Evolutionary conservation across 2,113 vertebrate species (phyloP).

Genomic region (Zonotrichia leucophrys): DNA sequence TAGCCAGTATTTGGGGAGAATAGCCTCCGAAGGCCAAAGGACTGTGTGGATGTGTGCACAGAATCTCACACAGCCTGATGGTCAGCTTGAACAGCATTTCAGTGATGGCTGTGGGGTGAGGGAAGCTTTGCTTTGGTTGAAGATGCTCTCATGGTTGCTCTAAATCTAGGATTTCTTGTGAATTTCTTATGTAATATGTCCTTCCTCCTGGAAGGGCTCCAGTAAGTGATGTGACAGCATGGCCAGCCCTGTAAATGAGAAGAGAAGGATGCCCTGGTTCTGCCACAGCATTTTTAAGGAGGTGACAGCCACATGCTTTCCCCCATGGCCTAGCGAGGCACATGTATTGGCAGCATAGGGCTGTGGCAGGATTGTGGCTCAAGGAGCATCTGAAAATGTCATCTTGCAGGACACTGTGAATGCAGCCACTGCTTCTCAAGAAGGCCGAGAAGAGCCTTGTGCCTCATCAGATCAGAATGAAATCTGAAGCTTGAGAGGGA

Average conservation of each 20-base stretch:
- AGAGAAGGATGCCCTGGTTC: conserved; percentile 19
- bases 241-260: not conserved
- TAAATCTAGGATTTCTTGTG: not conserved
- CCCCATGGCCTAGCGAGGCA: not conserved
- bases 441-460: not conserved
- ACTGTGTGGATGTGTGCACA: not conserved
- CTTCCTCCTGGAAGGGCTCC: conserved; percentile 1
- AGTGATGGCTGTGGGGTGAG: not conserved
- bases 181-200: not conserved
- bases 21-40: not conserved
- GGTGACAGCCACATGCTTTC: not conserved
- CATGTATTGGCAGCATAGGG: not conserved
- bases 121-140: not conserved
- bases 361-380: not conserved
- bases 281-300: conserved; percentile 30
- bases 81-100: not conserved
- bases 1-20: not conserved
- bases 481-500: not conserved
- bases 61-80: not conserved
- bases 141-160: not conserved
- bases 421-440: not conserved
- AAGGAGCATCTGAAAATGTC: not conserved
- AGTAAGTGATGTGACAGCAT: not conserved
- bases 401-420: not conserved
- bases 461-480: not conserved